Evolutionary conservation across 2,797 vertebrate species (phyloP).

Genomic region (Trachurus trachurus): DNA sequence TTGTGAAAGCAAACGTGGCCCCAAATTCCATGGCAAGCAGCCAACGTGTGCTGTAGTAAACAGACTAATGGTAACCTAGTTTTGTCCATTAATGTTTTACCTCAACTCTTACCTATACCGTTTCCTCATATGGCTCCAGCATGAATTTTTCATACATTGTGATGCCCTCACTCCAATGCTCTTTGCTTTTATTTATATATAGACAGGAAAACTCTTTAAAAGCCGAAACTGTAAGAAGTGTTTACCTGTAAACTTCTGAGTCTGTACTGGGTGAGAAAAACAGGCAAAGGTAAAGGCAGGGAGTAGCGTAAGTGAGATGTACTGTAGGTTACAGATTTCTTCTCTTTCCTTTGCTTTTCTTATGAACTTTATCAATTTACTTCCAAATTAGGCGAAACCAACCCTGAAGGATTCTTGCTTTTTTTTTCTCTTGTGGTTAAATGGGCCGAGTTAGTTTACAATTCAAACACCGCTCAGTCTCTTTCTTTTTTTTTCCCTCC

Average conservation of each 20-base stretch:
- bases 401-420: constrained; percentile 42
- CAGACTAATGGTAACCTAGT: constrained; percentile 56
- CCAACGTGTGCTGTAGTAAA: constrained; percentile 34
- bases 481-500: constrained; percentile 17
- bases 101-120: constrained; percentile 59
- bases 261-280: background rate
- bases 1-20: constrained; percentile 29
- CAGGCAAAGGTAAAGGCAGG: constrained; percentile 14
- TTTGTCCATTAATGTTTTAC: constrained; percentile 74
- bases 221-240: constrained; percentile 18
- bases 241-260: constrained; percentile 31
- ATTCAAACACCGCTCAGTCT: constrained; percentile 38
- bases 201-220: constrained; percentile 40
- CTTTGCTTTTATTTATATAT: constrained; percentile 59
- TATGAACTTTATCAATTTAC: background rate
- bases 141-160: constrained; percentile 66
- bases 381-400: constrained; percentile 32
- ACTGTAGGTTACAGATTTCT: constrained; percentile 10
- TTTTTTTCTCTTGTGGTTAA: constrained; percentile 19
- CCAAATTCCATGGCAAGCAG: constrained; percentile 36
- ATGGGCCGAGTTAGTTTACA: constrained; percentile 46
- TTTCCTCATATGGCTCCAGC: constrained; percentile 38
- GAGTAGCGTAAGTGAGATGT: background rate
- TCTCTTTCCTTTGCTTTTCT: constrained; percentile 8
- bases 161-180: constrained; percentile 23